These are phyloP conservation scores for Achatina immaculata DNA, from an alignment of 1,140 invertebrate genomes.

Conservation along the genomic window DNA sequence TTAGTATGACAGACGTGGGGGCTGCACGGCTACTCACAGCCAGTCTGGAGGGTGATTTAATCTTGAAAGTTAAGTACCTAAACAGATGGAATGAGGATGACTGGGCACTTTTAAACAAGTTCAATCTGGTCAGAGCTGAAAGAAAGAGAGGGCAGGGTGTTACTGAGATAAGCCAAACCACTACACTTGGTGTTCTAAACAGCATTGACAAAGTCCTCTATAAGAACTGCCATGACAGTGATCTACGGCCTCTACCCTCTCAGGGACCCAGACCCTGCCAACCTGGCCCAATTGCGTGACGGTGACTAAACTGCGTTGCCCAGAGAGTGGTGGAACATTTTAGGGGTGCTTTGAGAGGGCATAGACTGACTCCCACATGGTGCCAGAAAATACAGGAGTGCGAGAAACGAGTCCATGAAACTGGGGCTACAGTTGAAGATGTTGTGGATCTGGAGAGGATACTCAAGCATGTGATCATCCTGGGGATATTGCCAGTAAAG, in stretches of 20 bases:
- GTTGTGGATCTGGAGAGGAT: too few relatives aligned
- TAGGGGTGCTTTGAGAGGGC: too few relatives aligned
- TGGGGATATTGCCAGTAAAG: too few relatives aligned
- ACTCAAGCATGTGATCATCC: too few relatives aligned
- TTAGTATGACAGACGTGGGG: neutral
- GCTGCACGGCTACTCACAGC: neutral
- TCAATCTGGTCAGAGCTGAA: neutral
- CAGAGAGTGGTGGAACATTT: too few relatives aligned
- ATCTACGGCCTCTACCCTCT: neutral
- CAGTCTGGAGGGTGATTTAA: neutral
- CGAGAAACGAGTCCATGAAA: too few relatives aligned
- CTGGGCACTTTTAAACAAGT: too few relatives aligned
- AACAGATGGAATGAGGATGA: neutral
- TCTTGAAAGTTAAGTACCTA: neutral
- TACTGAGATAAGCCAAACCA: neutral
- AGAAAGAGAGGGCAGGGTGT: neutral
- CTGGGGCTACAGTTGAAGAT: too few relatives aligned
- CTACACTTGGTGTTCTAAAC: neutral
- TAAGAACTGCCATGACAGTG: neutral
- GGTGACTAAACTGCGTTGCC: too few relatives aligned
- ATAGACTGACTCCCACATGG: too few relatives aligned
- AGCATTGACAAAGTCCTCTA: neutral
- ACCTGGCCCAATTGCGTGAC: neutral
- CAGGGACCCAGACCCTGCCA: neutral
- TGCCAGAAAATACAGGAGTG: too few relatives aligned